A percentile compares a stretch with the other conserved stretches of the same genome.
phyloP scores from a whole-genome alignment of 2,797 vertebrate species.

The Rhabdophis nuchalis region DNA sequence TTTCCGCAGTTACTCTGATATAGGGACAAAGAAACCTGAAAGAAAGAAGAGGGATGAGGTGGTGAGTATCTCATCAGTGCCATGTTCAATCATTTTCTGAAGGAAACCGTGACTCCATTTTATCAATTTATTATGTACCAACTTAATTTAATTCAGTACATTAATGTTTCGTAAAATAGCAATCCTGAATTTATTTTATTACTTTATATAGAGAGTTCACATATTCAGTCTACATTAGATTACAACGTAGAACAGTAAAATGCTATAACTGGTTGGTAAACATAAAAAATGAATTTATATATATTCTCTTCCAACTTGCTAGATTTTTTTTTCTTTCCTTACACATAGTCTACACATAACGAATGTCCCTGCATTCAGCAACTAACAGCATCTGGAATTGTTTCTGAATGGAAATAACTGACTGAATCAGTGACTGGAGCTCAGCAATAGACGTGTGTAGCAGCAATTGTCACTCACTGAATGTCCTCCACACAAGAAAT shows the following conservation, averaged over 20 bases:
- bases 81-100: slow-evolving; percentile 32
- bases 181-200: background rate
- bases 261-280: background rate
- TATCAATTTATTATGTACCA: slow-evolving; percentile 35
- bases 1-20: slow-evolving; percentile 72
- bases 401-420: background rate
- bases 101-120: slow-evolving; percentile 26
- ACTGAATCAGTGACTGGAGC: background rate
- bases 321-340: background rate
- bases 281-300: background rate
- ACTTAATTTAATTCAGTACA: slow-evolving; percentile 1
- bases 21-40: slow-evolving; percentile 69
- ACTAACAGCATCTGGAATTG: background rate
- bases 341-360: background rate
- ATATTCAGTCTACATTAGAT: background rate
- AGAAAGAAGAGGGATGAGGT: slow-evolving; percentile 68
- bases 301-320: background rate
- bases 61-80: slow-evolving; percentile 57
- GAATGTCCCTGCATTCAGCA: background rate
- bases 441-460: background rate
- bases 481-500: background rate
- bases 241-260: background rate
- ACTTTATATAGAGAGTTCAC: background rate
- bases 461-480: background rate
- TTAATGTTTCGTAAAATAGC: background rate